phyloP scores from a whole-genome alignment of 2,113 vertebrate species.

The Taurulus bubalis region DNA sequence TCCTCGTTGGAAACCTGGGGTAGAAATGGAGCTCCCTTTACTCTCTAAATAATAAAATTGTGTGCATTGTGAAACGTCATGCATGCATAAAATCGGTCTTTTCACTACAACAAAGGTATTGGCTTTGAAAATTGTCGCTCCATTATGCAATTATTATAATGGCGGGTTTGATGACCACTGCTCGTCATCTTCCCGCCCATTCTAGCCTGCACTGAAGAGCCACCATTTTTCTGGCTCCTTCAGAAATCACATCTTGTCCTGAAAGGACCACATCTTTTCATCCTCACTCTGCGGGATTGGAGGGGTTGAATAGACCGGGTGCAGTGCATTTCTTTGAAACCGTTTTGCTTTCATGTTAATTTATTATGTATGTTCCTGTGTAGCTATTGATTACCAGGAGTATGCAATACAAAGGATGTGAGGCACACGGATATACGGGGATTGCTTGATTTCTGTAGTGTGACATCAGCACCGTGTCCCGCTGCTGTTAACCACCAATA shows the following conservation, averaged over 20 bases:
- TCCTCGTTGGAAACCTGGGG: neutral
- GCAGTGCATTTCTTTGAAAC: constrained; percentile 31
- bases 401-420: constrained; percentile 59
- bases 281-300: constrained; percentile 32
- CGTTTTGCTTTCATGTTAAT: constrained; percentile 46
- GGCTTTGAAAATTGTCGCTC: neutral
- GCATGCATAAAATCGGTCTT: neutral
- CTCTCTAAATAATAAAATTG: neutral
- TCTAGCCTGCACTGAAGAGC: constrained; percentile 1
- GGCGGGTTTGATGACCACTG: neutral
- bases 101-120: constrained; percentile 8
- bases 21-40: neutral
- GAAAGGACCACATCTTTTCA: constrained; percentile 36
- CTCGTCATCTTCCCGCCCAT: neutral
- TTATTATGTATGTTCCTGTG: constrained; percentile 30
- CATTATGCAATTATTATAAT: constrained; percentile 6
- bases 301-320: constrained; percentile 2
- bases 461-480: constrained; percentile 16
- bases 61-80: neutral
- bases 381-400: constrained; percentile 63
- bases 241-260: constrained; percentile 16
- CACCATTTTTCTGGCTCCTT: constrained; percentile 11
- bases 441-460: constrained; percentile 32
- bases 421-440: constrained; percentile 33
- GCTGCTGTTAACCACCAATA: neutral